These are phyloP conservation scores for Drosophila navojoa DNA, from an alignment of 1,140 invertebrate genomes.

Conservation along the genomic window DNA sequence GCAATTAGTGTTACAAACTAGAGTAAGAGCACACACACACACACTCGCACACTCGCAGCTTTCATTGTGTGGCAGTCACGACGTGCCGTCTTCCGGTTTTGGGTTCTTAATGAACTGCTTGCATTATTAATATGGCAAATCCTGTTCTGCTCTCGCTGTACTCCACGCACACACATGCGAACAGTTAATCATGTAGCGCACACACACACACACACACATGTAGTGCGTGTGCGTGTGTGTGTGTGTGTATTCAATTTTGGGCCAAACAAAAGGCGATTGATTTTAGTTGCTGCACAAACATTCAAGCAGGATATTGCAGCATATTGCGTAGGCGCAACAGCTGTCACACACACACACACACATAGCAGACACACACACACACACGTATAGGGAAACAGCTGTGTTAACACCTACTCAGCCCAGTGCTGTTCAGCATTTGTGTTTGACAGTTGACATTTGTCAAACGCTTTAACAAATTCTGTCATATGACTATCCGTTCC, in stretches of 20 bases:
- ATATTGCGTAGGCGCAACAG: constrained; percentile 35
- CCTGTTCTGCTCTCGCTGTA: neutral
- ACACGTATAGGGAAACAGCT: constrained; percentile 8
- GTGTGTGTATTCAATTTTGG: constrained; percentile 5
- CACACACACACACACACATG: neutral
- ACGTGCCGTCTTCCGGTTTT: constrained; percentile 16
- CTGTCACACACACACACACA: constrained; percentile 25
- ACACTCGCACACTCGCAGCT: neutral
- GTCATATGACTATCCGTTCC: constrained; percentile 50
- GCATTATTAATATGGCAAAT: constrained; percentile 40
- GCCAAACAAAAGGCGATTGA: constrained; percentile 28
- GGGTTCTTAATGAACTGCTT: constrained; percentile 46
- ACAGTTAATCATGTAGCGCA: constrained; percentile 6
- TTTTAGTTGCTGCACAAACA: constrained; percentile 19
- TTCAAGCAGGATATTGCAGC: constrained; percentile 8
- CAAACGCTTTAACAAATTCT: constrained; percentile 79
- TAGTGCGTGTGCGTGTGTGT: neutral
- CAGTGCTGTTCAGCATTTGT: constrained; percentile 52
- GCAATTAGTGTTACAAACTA: constrained; percentile 69
- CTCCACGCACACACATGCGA: neutral
- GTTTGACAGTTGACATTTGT: constrained; percentile 82
- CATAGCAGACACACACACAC: constrained; percentile 8
- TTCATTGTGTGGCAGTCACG: neutral
- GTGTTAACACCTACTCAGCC: constrained; percentile 30
- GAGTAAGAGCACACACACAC: constrained; percentile 24